phyloP scores from a whole-genome alignment of 2,797 vertebrate species.

The Bradypus variegatus region DNA sequence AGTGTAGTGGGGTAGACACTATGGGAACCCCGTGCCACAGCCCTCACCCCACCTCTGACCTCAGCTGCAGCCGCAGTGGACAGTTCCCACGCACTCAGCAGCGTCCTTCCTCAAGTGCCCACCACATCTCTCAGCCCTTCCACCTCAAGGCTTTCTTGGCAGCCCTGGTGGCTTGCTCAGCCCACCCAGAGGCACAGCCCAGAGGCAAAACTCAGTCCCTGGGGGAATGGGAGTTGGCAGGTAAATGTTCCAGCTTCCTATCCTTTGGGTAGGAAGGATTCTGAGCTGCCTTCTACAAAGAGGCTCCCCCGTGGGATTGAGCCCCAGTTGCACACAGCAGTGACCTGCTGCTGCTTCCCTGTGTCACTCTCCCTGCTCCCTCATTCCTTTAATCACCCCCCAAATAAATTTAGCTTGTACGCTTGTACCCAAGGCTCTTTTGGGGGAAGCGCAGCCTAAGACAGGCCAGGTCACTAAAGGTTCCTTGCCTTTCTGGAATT shows the following conservation, averaged over 20 bases:
- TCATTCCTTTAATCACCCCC: neutral
- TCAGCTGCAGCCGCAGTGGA: neutral
- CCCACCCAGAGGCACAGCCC: neutral
- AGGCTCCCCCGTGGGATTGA: neutral
- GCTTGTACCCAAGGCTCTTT: neutral
- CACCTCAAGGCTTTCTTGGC: neutral
- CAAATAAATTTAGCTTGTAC: neutral
- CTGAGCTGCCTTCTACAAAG: neutral
- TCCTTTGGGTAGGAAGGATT: neutral
- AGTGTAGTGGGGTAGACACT: too few species aligned
- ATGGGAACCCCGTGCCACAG: fast-evolving
- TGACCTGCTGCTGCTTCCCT: neutral
- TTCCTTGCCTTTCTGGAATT: neutral
- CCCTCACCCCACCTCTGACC: neutral
- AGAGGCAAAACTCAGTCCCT: neutral
- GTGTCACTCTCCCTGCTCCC: neutral
- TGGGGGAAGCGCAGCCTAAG: neutral
- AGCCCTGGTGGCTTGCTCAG: neutral
- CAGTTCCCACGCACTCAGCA: fast-evolving
- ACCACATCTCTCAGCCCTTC: neutral
- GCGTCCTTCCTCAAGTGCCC: neutral
- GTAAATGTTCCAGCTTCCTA: neutral
- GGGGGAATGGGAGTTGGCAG: too few species aligned
- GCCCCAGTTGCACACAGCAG: neutral
- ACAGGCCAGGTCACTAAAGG: neutral